Percentiles rank a stretch among this genome's conserved stretches.
phyloP scores from a whole-genome alignment of 2,888 invertebrate genomes.

The Cheilosia soror region DNA sequence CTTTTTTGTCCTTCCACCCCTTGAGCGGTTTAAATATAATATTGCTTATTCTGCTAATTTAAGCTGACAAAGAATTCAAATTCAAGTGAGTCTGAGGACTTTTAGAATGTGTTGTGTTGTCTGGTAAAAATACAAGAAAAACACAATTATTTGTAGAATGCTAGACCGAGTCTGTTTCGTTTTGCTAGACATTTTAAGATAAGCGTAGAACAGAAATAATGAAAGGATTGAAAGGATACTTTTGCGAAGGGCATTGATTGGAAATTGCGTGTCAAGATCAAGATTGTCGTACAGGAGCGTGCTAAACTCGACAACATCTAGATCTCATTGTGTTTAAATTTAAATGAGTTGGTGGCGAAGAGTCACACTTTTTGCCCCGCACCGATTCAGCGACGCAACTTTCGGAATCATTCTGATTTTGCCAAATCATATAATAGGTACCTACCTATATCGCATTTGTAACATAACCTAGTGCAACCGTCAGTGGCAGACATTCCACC shows the following conservation, averaged over 20 bases:
- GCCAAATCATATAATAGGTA: no score
- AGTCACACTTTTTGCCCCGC: no score
- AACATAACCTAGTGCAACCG: no score
- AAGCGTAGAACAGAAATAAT: background rate
- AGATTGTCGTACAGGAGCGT: background rate
- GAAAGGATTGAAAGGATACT: background rate
- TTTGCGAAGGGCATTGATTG: background rate
- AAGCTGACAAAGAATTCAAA: constrained; percentile 65
- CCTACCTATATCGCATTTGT: no score
- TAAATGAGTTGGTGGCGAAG: no score
- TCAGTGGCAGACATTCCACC: no score
- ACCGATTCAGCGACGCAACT: no score
- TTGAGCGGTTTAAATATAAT: constrained; percentile 69
- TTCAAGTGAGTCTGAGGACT: constrained; percentile 65
- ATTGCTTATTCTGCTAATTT: constrained; percentile 72
- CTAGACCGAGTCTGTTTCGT: no score
- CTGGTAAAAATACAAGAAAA: background rate
- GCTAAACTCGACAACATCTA: no score
- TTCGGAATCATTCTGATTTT: no score
- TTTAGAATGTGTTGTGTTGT: constrained; percentile 17
- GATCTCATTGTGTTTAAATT: no score
- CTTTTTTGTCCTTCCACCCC: constrained; percentile 37
- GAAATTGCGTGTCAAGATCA: background rate
- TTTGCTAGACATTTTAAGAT: background rate
- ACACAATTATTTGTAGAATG: background rate